These are phyloP conservation scores for Eristalis tenax DNA, from an alignment of 2,888 invertebrate species.

Conservation along the genomic window DNA sequence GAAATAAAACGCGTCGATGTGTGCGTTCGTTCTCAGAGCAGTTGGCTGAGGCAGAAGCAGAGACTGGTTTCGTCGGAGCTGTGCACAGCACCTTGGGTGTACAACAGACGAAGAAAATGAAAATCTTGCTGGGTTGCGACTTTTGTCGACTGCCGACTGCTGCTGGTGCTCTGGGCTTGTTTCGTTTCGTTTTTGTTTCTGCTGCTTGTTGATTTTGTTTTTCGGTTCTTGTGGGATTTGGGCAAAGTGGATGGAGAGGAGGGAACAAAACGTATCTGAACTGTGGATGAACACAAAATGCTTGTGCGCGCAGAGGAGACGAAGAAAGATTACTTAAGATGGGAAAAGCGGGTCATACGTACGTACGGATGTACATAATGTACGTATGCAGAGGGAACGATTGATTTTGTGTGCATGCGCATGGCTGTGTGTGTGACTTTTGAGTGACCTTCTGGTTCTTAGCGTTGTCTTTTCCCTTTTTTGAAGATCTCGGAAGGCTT, in stretches of 20 bases:
- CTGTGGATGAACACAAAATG: neutral
- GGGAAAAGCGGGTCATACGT: neutral
- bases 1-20: neutral
- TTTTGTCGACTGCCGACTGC: neutral
- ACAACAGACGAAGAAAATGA: conserved; percentile 3
- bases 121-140: conserved; percentile 18
- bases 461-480: neutral
- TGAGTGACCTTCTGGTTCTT: neutral
- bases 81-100: conserved; percentile 53
- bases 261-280: neutral
- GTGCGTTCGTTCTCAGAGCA: neutral
- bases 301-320: neutral
- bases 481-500: neutral
- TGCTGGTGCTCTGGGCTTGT: neutral
- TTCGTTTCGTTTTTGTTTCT: neutral
- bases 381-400: neutral
- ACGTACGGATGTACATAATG: neutral
- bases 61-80: conserved; percentile 58
- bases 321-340: neutral
- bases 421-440: neutral
- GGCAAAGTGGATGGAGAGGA: neutral
- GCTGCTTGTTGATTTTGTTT: neutral
- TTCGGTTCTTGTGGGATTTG: neutral
- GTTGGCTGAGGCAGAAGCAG: too few relatives aligned
- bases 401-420: neutral